Percentiles rank a stretch among this genome's conserved stretches.
These are phyloP conservation scores for Drosophila meridiana DNA, from an alignment of 2,888 invertebrate species.

Conservation along the genomic window DNA sequence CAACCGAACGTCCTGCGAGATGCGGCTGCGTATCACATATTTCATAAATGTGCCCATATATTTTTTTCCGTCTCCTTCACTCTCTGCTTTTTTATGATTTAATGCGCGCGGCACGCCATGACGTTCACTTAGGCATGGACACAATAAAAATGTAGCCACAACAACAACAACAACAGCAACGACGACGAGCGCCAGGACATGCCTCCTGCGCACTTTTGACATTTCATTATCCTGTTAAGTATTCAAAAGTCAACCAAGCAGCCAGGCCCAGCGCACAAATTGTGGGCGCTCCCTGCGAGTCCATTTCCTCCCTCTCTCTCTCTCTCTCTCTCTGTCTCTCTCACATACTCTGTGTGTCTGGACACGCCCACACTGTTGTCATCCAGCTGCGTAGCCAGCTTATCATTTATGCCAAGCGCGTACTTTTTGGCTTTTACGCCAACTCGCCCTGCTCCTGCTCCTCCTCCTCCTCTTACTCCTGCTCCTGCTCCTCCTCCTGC, in stretches of 20 bases:
- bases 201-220: constrained; percentile 78
- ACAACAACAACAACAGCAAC: constrained; percentile 18
- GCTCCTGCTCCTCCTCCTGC: not conserved
- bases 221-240: constrained; percentile 83
- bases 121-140: constrained; percentile 76
- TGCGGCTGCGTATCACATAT: constrained; percentile 39
- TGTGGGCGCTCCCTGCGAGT: constrained; percentile 30
- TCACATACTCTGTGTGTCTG: constrained; percentile 40
- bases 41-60: constrained; percentile 30
- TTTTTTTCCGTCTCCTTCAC: constrained; percentile 24
- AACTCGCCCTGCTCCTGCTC: not conserved
- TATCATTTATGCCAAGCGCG: constrained; percentile 79
- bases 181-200: constrained; percentile 1
- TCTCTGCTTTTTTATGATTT: constrained; percentile 68
- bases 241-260: constrained; percentile 80
- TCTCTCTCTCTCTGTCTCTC: not conserved
- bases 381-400: constrained; percentile 66
- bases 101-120: constrained; percentile 79
- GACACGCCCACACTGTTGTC: constrained; percentile 36
- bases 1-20: constrained; percentile 54
- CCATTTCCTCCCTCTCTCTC: not conserved
- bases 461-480: not conserved
- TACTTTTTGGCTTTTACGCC: constrained; percentile 72
- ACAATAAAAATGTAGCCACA: constrained; percentile 67
- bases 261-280: constrained; percentile 50